Conservation (phyloP, 2,888 invertebrate species). For the Thereva nobilitata region DNA sequence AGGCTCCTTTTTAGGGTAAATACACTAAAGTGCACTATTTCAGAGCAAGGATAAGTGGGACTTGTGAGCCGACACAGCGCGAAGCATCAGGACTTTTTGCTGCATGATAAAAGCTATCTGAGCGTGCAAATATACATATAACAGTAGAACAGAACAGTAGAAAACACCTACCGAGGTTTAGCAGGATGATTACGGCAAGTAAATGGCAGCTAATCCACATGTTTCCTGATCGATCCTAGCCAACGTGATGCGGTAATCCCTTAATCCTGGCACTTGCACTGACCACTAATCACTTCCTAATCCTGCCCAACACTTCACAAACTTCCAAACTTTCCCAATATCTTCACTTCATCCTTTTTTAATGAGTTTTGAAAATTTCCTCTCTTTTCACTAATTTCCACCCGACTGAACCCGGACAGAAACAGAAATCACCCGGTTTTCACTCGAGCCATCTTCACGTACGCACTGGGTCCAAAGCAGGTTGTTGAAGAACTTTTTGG, state of each 20-base stretch:
- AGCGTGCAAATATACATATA: neutral
- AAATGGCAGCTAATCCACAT: constrained; percentile 59
- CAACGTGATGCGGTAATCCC: constrained; percentile 33
- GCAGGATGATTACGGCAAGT: constrained; percentile 55
- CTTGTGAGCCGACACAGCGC: neutral
- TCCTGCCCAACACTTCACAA: neutral
- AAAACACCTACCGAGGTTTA: constrained; percentile 55
- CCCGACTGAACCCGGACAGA: neutral
- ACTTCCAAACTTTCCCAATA: constrained; percentile 1
- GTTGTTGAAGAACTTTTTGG: constrained; percentile 20
- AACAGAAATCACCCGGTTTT: neutral
- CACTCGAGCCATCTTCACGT: constrained; percentile 4
- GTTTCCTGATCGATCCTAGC: constrained; percentile 50
- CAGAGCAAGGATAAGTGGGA: constrained; percentile 1
- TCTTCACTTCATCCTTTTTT: constrained; percentile 26
- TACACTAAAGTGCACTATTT: constrained; percentile 11
- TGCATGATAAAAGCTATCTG: constrained; percentile 5
- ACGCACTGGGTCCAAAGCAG: neutral
- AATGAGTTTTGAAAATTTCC: constrained; percentile 13
- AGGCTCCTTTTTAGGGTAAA: constrained; percentile 3
- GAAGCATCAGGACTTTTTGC: neutral
- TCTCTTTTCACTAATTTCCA: constrained; percentile 1
- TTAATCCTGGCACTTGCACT: constrained; percentile 7
- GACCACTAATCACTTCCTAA: constrained; percentile 2
- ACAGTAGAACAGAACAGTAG: neutral